These are phyloP conservation scores for Thyatira batis DNA, from an alignment of 2,888 invertebrate species.

Conservation along the genomic window DNA sequence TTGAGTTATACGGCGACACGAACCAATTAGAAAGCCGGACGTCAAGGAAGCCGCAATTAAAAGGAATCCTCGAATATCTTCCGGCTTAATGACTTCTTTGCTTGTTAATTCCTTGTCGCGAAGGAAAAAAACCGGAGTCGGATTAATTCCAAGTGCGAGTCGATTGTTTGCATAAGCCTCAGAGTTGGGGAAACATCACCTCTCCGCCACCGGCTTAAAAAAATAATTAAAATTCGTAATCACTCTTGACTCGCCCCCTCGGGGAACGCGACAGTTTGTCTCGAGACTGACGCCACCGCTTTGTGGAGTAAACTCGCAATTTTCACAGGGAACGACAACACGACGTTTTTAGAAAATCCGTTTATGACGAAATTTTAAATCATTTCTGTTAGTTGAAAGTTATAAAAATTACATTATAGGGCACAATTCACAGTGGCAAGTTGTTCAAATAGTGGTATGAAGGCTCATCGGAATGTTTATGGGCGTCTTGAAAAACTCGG, in stretches of 20 bases:
- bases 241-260: conserved; percentile 79
- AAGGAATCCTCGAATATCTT: conserved; percentile 80
- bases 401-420: conserved; percentile 65
- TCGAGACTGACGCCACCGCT: conserved; percentile 47
- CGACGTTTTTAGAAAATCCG: conserved; percentile 53
- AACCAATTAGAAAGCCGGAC: conserved; percentile 78
- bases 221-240: conserved; percentile 83
- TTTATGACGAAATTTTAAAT: conserved; percentile 50
- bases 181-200: conserved; percentile 78
- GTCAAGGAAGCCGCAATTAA: conserved; percentile 79
- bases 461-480: conserved; percentile 69
- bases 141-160: conserved; percentile 82
- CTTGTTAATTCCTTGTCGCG: conserved; percentile 82
- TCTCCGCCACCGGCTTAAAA: conserved; percentile 81
- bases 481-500: conserved; percentile 66
- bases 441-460: conserved; percentile 61
- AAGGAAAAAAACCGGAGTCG: conserved; percentile 75
- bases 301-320: conserved; percentile 40
- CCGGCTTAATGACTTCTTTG: conserved; percentile 81
- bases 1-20: conserved; percentile 67
- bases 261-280: conserved; percentile 52
- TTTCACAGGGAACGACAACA: conserved; percentile 43
- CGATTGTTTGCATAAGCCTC: conserved; percentile 82
- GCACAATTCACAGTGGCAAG: conserved; percentile 43
- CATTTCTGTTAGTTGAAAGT: conserved; percentile 55